Conservation (phyloP, 2,113 vertebrate species). For the Trogon melanurus region DNA sequence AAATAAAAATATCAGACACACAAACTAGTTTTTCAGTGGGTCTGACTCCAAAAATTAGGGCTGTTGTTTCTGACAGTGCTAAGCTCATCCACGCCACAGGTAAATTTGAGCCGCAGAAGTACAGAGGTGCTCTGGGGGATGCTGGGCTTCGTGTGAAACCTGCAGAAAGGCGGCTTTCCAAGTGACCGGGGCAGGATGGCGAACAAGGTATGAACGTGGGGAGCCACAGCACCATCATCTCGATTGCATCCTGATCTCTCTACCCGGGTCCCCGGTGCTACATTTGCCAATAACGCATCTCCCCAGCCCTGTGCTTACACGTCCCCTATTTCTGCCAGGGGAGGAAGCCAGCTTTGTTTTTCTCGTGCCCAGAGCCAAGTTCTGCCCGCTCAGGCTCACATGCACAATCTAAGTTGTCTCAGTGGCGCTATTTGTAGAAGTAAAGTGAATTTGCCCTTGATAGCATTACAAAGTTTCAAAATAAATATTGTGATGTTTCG, state of each 20-base stretch:
- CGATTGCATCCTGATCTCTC: neutral
- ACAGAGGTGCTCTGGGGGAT: neutral
- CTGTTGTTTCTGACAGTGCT: neutral
- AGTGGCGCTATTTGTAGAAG: neutral
- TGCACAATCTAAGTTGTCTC: neutral
- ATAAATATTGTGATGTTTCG: slow-evolving; percentile 31
- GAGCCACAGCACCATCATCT: neutral
- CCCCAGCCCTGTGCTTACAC: neutral
- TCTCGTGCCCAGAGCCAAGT: neutral
- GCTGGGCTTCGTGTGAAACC: neutral
- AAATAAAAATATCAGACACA: neutral
- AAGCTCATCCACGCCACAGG: neutral
- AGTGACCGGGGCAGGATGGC: rapidly evolving
- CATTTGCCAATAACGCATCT: rapidly evolving
- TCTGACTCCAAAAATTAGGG: neutral
- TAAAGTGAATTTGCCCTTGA: slow-evolving; percentile 34
- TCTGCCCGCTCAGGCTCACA: rapidly evolving
- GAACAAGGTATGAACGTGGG: neutral
- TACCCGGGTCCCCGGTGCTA: neutral
- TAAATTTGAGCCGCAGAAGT: neutral
- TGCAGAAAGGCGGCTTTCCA: neutral
- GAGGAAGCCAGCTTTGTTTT: slow-evolving; percentile 5
- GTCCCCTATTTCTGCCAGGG: neutral
- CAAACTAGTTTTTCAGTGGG: neutral
- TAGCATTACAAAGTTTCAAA: slow-evolving; percentile 31